Evolutionary conservation across 2,888 invertebrate species (phyloP).

Genomic region (Torymus auratus): DNA sequence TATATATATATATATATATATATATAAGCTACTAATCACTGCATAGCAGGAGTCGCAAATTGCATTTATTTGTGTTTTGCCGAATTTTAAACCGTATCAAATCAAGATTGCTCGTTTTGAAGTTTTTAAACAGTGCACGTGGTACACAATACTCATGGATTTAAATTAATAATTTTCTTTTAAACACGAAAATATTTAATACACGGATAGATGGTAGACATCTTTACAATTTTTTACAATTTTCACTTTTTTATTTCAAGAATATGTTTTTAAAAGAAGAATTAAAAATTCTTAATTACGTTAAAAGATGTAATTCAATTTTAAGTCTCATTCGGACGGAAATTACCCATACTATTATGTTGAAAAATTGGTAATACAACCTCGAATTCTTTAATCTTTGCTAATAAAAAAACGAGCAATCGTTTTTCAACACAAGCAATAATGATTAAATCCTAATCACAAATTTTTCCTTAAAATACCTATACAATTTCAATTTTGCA

Average conservation of each 20-base stretch:
- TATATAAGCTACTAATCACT: conserved; percentile 10
- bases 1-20: conserved; percentile 42
- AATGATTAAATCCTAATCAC: conserved; percentile 9
- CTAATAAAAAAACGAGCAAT: conserved; percentile 22
- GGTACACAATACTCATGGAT: too few relatives aligned
- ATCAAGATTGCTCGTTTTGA: conserved; percentile 29
- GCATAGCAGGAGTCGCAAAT: conserved; percentile 14
- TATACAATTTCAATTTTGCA: background rate
- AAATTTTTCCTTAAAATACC: conserved; percentile 11
- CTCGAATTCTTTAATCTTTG: too few relatives aligned
- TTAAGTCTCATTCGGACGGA: background rate
- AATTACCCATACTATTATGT: too few relatives aligned
- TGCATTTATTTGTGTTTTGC: background rate
- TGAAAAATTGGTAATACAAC: too few relatives aligned
- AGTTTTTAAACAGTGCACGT: background rate
- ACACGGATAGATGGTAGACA: too few relatives aligned
- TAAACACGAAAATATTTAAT: too few relatives aligned
- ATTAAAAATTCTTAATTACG: too few relatives aligned
- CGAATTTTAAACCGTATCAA: conserved; percentile 23
- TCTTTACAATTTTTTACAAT: too few relatives aligned
- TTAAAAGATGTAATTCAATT: background rate
- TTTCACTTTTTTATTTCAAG: too few relatives aligned
- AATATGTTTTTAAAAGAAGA: too few relatives aligned
- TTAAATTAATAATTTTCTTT: too few relatives aligned
- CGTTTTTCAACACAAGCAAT: conserved; percentile 26